Conservation (phyloP, 2,888 invertebrate species). For the Polymixis flavicincta region DNA sequence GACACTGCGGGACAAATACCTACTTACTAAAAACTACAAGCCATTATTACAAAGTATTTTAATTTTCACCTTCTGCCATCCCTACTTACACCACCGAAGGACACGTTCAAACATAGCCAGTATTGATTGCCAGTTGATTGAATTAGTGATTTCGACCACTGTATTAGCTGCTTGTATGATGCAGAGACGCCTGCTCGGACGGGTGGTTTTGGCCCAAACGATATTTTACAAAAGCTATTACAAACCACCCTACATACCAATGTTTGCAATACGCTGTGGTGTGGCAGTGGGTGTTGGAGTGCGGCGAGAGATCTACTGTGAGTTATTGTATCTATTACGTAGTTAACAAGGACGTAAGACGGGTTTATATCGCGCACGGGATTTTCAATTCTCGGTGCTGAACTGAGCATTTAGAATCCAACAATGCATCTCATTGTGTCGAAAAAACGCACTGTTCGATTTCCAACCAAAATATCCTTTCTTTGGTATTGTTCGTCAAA, state of each 20-base stretch:
- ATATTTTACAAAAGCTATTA: slow-evolving; percentile 23
- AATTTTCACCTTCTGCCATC: slow-evolving; percentile 31
- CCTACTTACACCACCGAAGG: slow-evolving; percentile 21
- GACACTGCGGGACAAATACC: too few relatives aligned
- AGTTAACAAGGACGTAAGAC: too few relatives aligned
- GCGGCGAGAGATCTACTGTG: slow-evolving; percentile 15
- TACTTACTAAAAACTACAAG: too few relatives aligned
- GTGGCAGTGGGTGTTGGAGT: slow-evolving; percentile 9
- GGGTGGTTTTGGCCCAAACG: not conserved
- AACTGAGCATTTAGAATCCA: too few relatives aligned
- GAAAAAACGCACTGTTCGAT: too few relatives aligned
- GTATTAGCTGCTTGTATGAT: slow-evolving; percentile 28
- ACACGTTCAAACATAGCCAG: slow-evolving; percentile 48
- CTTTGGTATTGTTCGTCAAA: too few relatives aligned
- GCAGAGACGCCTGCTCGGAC: slow-evolving; percentile 27
- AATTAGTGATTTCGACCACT: slow-evolving; percentile 61
- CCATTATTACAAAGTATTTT: too few relatives aligned
- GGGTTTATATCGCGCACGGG: too few relatives aligned
- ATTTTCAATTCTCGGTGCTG: too few relatives aligned
- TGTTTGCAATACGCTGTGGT: not conserved
- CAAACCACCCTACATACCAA: slow-evolving; percentile 3
- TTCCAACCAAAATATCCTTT: too few relatives aligned
- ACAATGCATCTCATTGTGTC: too few relatives aligned
- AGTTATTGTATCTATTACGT: slow-evolving; percentile 26
- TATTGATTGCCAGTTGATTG: slow-evolving; percentile 59